phyloP scores from a whole-genome alignment of 2,113 vertebrate genomes.

The Hassar affinis region DNA sequence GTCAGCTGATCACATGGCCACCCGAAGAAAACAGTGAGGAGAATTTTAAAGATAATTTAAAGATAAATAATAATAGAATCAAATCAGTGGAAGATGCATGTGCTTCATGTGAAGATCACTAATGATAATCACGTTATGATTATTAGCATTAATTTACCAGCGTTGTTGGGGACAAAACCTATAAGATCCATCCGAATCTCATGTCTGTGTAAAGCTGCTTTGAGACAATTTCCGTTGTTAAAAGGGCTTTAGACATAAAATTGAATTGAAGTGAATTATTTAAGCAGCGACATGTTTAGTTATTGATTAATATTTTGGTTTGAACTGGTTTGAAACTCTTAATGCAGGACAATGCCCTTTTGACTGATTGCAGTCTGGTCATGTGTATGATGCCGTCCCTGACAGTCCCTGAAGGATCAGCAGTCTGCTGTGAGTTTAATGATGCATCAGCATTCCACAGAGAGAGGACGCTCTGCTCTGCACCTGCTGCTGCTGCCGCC shows the following conservation, averaged over 20 bases:
- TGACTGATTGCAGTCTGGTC: neutral
- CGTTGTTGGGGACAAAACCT: too few relatives aligned
- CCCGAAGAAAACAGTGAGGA: neutral
- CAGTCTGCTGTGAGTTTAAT: constrained; percentile 11
- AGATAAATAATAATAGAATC: neutral
- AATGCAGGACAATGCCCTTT: neutral
- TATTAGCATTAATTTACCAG: too few relatives aligned
- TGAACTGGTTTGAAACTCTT: neutral
- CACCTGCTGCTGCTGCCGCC: constrained; percentile 38
- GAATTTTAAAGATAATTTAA: neutral
- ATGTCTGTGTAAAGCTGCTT: too few relatives aligned
- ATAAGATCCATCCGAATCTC: too few relatives aligned
- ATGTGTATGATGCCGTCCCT: neutral
- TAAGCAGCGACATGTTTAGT: neutral
- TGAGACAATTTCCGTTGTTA: too few relatives aligned
- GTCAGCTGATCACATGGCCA: neutral
- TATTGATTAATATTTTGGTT: neutral
- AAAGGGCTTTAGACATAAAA: too few relatives aligned
- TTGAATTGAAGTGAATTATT: too few relatives aligned
- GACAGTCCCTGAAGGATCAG: constrained; percentile 5
- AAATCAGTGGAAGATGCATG: neutral
- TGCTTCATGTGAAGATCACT: neutral
- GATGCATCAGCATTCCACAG: constrained; percentile 29
- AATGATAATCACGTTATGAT: neutral
- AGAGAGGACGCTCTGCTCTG: constrained; percentile 18